Conservation (phyloP, 2,888 invertebrate species). For the Cantharis lateralis region DNA sequence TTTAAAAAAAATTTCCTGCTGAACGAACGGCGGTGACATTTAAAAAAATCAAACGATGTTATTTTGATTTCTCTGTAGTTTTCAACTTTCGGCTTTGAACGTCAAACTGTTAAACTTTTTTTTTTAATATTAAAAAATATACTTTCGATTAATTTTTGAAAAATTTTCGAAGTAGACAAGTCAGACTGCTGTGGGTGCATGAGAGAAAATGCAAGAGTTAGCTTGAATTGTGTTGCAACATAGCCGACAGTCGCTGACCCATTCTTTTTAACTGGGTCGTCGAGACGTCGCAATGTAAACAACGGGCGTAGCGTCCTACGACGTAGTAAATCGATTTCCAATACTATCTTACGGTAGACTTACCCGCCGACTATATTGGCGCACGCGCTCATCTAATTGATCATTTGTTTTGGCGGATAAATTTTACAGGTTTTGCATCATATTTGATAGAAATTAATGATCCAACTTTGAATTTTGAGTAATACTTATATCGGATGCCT, state of each 20-base stretch:
- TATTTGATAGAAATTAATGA: background rate
- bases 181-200: background rate
- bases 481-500: background rate
- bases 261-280: constrained; percentile 38
- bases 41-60: background rate
- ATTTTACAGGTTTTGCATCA: constrained; percentile 7
- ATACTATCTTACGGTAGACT: constrained; percentile 36
- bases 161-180: background rate
- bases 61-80: background rate
- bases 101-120: background rate
- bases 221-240: background rate
- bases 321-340: constrained; percentile 42
- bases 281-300: constrained; percentile 43
- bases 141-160: background rate
- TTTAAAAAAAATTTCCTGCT: no score
- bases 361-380: constrained; percentile 24
- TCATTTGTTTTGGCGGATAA: constrained; percentile 33
- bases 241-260: constrained; percentile 37
- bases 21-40: no score
- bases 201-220: background rate
- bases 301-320: constrained; percentile 38
- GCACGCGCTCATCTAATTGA: constrained; percentile 27
- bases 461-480: background rate
- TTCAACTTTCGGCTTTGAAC: background rate
- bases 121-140: background rate